Conservation (phyloP, 2,797 vertebrate species). For the Alca torda region DNA sequence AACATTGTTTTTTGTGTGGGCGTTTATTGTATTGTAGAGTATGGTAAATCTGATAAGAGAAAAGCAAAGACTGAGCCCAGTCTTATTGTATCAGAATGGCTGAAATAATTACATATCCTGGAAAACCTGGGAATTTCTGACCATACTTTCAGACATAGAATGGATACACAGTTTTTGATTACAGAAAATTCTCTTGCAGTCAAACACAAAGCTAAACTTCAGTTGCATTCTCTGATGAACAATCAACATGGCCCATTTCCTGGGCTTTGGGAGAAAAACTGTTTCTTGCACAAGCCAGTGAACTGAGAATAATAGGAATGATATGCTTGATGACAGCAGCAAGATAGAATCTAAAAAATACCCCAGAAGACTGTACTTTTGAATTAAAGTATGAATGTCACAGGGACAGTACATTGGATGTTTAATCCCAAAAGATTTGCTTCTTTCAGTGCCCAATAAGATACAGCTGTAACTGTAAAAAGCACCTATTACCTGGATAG, state of each 20-base stretch:
- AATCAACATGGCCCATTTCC: slow-evolving; percentile 61
- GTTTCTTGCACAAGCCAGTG: slow-evolving; percentile 53
- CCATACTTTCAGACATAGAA: slow-evolving; percentile 3
- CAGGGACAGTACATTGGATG: slow-evolving; percentile 34
- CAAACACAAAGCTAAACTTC: slow-evolving; percentile 41
- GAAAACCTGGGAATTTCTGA: slow-evolving; percentile 74
- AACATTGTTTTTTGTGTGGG: slow-evolving; percentile 71
- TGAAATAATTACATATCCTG: slow-evolving; percentile 64
- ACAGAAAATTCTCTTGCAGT: slow-evolving; percentile 29
- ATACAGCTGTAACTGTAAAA: slow-evolving; percentile 56
- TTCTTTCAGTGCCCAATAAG: slow-evolving; percentile 20
- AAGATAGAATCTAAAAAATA: slow-evolving; percentile 26
- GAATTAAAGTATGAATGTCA: slow-evolving; percentile 60
- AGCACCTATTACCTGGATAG: background rate
- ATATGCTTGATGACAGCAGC: slow-evolving; percentile 65
- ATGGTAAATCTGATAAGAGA: slow-evolving; percentile 77
- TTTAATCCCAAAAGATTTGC: slow-evolving; percentile 52
- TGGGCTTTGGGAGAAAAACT: slow-evolving; percentile 43
- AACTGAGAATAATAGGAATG: slow-evolving; percentile 72
- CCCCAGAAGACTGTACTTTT: slow-evolving; percentile 38
- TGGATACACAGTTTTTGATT: slow-evolving; percentile 12
- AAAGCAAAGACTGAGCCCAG: slow-evolving; percentile 62
- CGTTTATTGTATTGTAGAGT: slow-evolving; percentile 70
- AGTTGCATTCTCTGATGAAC: slow-evolving; percentile 46
- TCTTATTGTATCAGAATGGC: slow-evolving; percentile 63